Base-by-base conservation (phyloP, 2,797 vertebrate species). In the Oryzias sinensis region DNA sequence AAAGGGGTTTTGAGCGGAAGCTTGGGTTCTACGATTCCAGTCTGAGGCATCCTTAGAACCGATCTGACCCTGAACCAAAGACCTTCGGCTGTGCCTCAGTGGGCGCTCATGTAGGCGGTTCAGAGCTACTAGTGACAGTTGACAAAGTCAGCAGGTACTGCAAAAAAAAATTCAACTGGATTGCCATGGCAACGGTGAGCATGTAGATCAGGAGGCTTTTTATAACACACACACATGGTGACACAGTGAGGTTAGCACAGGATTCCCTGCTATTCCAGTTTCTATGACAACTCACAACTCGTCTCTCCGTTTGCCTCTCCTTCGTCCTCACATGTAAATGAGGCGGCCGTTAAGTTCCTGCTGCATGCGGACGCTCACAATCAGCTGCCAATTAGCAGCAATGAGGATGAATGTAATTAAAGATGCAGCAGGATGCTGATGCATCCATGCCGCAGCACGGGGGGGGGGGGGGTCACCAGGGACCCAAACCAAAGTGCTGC, bases 201-300 rank as follows among this genome's bases (percentile, higher is more conserved):
- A 82, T 82, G 81, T 78, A 84, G 81, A 82, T 75, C 75, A 62
- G 74, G 70, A 65, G 73, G 65, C 70, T 79, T 83, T 78, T 79
- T 83, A 72, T 73, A 52, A 59, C 56, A 56, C 62, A 62, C 68
- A 56, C 53, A 69, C 49, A 56, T 56, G 70, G 62, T 83, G 72
- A 81, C 79, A 82, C 61, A 68, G 67, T 53, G 83, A 82, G 83
- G 79, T 85, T 87, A 85, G 83, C 72, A 82, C 81, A 87, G 87
- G 87, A 87, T 87, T 88, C 87, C 85, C 87, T 84, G 79, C 77
- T 77, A 83, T 84, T 81, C 82, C 78, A 86, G 87, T 88, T 88
- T 82, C 87, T 75, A 86, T 88, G 87, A 80, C 87, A 86, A 89
- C 87, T 74, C 72, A 72, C 27, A 52, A 59, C 60, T 61, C 54